Evolutionary conservation across 2,888 invertebrate species (phyloP).

Genomic region (Gasteruption jaculator): DNA sequence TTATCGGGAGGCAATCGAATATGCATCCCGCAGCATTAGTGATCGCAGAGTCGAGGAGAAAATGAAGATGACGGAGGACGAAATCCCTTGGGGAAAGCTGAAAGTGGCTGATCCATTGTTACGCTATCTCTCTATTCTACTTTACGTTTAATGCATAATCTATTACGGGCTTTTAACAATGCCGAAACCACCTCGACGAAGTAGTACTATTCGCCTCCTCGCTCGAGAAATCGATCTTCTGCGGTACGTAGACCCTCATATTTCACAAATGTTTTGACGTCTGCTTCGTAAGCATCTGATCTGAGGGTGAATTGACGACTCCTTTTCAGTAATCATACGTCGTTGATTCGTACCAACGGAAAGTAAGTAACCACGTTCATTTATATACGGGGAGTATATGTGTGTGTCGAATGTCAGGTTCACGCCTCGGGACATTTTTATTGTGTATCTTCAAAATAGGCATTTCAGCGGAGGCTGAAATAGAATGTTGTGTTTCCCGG

Average conservation of each 20-base stretch:
- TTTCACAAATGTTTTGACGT: conserved; percentile 48
- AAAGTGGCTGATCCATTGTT: conserved; percentile 43
- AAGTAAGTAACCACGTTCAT: too few relatives aligned
- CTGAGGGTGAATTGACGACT: conserved; percentile 29
- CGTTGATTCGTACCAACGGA: too few relatives aligned
- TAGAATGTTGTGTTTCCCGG: too few relatives aligned
- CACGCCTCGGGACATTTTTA: too few relatives aligned
- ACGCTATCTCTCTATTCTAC: conserved; percentile 42
- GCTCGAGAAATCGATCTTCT: conserved; percentile 41
- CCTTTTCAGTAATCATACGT: too few relatives aligned
- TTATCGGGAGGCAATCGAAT: conserved; percentile 3
- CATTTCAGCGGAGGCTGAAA: too few relatives aligned
- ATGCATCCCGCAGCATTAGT: conserved; percentile 25
- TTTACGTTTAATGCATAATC: conserved; percentile 49
- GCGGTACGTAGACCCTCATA: conserved; percentile 39
- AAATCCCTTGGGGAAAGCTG: conserved; percentile 36
- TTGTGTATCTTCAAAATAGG: too few relatives aligned
- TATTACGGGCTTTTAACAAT: conserved; percentile 49
- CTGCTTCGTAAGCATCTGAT: conserved; percentile 37
- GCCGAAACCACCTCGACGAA: conserved; percentile 31
- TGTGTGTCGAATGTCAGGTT: too few relatives aligned
- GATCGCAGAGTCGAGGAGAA: conserved; percentile 30
- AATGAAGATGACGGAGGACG: conserved; percentile 37
- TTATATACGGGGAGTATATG: too few relatives aligned
- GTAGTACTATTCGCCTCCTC: conserved; percentile 24